Evolutionary conservation across 2,113 vertebrate genomes (phyloP).

Genomic region (Tenrec ecaudatus): DNA sequence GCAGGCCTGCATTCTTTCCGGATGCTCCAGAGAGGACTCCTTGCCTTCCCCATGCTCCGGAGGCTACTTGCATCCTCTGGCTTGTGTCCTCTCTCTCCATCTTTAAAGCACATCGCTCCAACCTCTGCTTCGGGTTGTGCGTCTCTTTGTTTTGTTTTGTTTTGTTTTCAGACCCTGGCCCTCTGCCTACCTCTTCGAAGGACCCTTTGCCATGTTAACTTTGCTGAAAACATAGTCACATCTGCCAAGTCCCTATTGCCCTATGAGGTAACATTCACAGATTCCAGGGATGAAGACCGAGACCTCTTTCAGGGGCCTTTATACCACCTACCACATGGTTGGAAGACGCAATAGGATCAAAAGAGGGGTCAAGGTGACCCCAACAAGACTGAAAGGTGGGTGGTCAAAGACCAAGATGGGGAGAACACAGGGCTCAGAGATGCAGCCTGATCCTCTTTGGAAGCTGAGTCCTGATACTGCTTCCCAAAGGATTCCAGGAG

Average conservation of each 20-base stretch:
- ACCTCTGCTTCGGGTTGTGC: not conserved
- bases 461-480: not conserved
- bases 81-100: not conserved
- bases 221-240: not conserved
- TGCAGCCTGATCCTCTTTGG: not conserved
- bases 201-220: not conserved
- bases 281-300: not conserved
- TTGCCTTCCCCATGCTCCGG: not conserved
- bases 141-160: not conserved
- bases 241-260: not conserved
- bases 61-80: not conserved
- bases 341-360: not conserved
- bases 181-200: not conserved
- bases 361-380: not conserved
- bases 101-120: not conserved
- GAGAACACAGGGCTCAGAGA: not conserved
- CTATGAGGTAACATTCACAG: not conserved
- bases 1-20: not conserved
- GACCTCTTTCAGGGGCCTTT: not conserved
- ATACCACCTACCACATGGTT: not conserved
- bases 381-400: not conserved
- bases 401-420: not conserved
- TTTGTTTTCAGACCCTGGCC: not conserved
- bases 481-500: not conserved
- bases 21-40: not conserved